Evolutionary conservation across 2,113 vertebrate species (phyloP).

Genomic region (Solenodon paradoxus): DNA sequence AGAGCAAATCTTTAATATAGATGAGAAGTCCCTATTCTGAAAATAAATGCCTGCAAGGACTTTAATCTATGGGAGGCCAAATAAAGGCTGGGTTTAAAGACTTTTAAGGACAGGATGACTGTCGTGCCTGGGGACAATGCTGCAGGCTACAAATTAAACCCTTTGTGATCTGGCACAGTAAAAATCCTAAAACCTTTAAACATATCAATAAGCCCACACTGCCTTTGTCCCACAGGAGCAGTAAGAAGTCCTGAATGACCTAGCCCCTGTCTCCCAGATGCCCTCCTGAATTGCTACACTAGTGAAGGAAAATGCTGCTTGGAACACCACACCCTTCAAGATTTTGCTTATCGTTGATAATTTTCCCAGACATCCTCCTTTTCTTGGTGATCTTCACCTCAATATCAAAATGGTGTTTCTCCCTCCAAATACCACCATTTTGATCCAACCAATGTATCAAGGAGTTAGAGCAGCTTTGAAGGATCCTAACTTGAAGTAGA

Average conservation of each 20-base stretch:
- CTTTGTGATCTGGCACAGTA: not conserved
- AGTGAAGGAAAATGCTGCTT: not conserved
- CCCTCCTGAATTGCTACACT: not conserved
- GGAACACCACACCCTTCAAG: not conserved
- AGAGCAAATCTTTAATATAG: not conserved
- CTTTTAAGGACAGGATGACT: not conserved
- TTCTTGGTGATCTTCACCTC: not conserved
- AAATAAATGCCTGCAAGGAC: not conserved
- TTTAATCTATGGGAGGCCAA: not conserved
- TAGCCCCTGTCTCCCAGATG: not conserved
- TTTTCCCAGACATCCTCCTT: not conserved
- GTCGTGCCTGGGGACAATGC: not conserved
- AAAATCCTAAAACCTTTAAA: not conserved
- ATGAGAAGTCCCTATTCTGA: not conserved
- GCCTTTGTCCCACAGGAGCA: not conserved
- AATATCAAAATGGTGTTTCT: not conserved
- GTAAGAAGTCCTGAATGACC: not conserved
- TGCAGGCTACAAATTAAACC: not conserved
- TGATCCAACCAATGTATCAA: constrained; percentile 35
- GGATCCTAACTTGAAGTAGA: not conserved
- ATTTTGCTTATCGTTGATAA: not conserved
- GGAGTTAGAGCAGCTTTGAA: not conserved
- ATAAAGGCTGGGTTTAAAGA: not conserved
- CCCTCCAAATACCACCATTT: not conserved
- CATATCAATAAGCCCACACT: not conserved